Base-by-base conservation (phyloP, 2,797 vertebrate species). In the Rhinella marina region DNA sequence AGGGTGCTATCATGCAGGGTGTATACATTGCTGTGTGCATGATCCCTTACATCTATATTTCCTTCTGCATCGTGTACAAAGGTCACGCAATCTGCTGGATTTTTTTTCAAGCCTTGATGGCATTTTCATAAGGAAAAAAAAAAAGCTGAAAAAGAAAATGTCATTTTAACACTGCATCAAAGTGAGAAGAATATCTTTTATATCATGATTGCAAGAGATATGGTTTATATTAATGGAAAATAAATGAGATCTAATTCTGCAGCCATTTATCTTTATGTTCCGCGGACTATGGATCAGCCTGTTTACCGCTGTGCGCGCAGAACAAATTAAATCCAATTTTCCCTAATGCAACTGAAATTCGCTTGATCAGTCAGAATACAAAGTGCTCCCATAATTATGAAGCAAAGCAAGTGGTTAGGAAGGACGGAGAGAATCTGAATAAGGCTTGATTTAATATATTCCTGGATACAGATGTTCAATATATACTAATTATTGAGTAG, bases 281-380 rank as follows among this genome's bases (percentile, higher is more conserved):
- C 50, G 3, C 5, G 54, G 29, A 73, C 56, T 57, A 41, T 57
- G 41, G n/a, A 72, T 62, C n/a, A 13, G 7, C 0, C 54, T 61
- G 68, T 84, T 73, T 84, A 75, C 82, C 52, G 57, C n/a, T 27
- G 48, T 32, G 64, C 54, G n/a, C 4, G 29, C 56, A 19, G 32
- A 23, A 16, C 56, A 61, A 76, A 84, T 84, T 59, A 25, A 76
- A 84, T 50, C 70, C 56, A 84, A 84, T 73, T 73, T 84, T 23
- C 82, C 32, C n/a, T 84, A 84, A 84, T 84, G 48, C 50, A n/a
- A 23, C 21, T 64, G 17, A 78, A 78, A 54, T 78, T 66, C 25
- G 19, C 75, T 64, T 76, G 50, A 62, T 85, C 72, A 85, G 27
- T 50, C n/a, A 17, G 41, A 52, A 77, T 77, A 62, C 57, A 62